Base-by-base conservation (phyloP, 1,140 invertebrate species). In the Thrips palmi region DNA sequence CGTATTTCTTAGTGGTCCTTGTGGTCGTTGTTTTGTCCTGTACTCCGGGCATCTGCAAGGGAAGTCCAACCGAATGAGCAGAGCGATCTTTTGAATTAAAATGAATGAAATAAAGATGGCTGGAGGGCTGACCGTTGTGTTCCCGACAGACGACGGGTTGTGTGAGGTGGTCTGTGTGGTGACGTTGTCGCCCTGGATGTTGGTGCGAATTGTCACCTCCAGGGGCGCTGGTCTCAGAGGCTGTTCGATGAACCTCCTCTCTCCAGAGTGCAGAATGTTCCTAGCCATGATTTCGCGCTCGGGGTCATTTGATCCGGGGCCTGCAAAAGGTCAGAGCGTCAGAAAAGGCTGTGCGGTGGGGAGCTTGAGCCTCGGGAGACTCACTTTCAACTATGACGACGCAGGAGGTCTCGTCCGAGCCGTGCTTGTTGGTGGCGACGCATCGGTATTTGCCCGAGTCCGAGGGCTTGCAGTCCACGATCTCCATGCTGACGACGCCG, bases 391-490 rank as follows among this genome's bases (percentile, higher is more conserved):
- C 91, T 50, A 92, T 91, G 20, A 99, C 83, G 41, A 91, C 81
- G 59, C 89, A 96, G 30, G 71, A 77, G 2, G 92, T 97, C 65
- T 96, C 89, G 51, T 93, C 88, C 15, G 74, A 74, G 47, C 96
- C 96, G 44, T 94, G 78, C 14, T 68, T 65, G 58, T 97, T 98
- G 24, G 74, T 79, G 4, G 94, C 94, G 4, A 83, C 69, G 55
- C 92, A 97, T 15, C 70, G 74, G 59, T 98, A 99, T 56, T 86
- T 91, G 41, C 93, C 96, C 42, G 89, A 89, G 60, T 99, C 96
- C 46, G 80, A 77, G 1, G 88, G 77, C 52, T 79, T 77, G 56
- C 89, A 93, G 57, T 89, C 86, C 28, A 86, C 71, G 40, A 99
- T 96, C 67, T 98, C 94, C 62, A 97, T 73, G 0, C 86, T 88